Evolutionary conservation across 2,797 vertebrate species (phyloP).

Genomic region (Intellagama lesueurii): DNA sequence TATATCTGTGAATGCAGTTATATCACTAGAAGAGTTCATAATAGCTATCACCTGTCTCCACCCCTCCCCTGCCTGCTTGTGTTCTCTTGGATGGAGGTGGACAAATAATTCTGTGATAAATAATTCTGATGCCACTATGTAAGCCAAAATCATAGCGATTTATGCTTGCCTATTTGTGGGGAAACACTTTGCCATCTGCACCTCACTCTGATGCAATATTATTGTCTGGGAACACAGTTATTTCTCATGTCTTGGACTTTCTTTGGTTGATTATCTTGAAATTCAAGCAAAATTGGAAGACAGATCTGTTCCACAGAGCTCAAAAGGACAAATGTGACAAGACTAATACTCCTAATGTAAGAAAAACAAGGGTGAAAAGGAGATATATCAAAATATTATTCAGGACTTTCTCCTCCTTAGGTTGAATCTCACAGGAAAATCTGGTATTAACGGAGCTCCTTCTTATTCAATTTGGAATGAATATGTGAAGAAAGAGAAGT

Average conservation of each 20-base stretch:
- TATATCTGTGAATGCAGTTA: too few species aligned
- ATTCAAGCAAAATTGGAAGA: not conserved
- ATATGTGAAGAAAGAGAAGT: not conserved
- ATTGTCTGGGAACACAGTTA: not conserved
- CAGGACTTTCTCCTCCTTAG: not conserved
- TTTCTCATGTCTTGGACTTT: conserved; percentile 3
- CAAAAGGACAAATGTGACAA: conserved; percentile 8
- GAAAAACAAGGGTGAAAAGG: not conserved
- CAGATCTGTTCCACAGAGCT: not conserved
- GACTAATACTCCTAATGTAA: conserved; percentile 18
- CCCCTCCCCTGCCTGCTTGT: too few species aligned
- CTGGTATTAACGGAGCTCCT: not conserved
- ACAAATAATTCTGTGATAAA: too few species aligned
- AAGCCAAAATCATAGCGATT: too few species aligned
- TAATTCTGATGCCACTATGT: too few species aligned
- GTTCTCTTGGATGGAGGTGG: too few species aligned
- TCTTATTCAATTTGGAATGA: not conserved
- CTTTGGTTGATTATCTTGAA: conserved; percentile 7
- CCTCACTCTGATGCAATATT: not conserved
- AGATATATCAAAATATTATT: conserved; percentile 6
- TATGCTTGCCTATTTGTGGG: too few species aligned
- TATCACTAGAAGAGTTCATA: too few species aligned
- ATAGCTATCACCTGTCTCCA: too few species aligned
- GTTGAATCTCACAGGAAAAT: not conserved
- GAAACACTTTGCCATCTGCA: not conserved